Evolutionary conservation across 2,113 vertebrate species (phyloP).

Genomic region (Urocitellus parryii): DNA sequence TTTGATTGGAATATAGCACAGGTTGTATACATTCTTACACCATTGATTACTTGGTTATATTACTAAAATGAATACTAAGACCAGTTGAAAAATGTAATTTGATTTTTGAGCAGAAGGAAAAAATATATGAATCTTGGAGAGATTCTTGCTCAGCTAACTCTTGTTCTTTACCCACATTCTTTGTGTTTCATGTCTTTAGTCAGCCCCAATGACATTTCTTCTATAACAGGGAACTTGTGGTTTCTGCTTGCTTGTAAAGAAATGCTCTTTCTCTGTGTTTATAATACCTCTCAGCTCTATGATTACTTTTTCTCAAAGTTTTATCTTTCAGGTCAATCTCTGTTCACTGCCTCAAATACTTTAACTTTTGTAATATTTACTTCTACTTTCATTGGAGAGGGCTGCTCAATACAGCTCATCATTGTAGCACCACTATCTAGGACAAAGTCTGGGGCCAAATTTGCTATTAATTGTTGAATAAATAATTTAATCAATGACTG

Average conservation of each 20-base stretch:
- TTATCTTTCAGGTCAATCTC: background rate
- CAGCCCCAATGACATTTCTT: background rate
- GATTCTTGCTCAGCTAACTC: background rate
- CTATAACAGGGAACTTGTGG: background rate
- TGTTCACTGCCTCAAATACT: background rate
- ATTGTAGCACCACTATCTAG: background rate
- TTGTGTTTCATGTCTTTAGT: background rate
- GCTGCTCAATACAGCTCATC: background rate
- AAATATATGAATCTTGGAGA: background rate
- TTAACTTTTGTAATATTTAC: background rate
- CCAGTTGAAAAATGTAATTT: background rate
- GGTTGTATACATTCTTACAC: background rate
- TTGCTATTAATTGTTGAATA: background rate
- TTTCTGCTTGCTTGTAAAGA: background rate
- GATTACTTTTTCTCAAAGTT: background rate
- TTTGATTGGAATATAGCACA: conserved; percentile 18
- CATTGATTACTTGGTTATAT: background rate
- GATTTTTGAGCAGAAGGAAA: background rate
- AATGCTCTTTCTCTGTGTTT: background rate
- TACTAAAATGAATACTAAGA: background rate
- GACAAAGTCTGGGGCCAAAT: background rate
- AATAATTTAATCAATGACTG: background rate
- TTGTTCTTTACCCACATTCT: background rate
- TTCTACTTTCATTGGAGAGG: background rate
- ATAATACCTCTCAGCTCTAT: background rate